These are phyloP conservation scores for Calyptomena viridis DNA, from an alignment of 2,113 vertebrate genomes.

Conservation along the genomic window DNA sequence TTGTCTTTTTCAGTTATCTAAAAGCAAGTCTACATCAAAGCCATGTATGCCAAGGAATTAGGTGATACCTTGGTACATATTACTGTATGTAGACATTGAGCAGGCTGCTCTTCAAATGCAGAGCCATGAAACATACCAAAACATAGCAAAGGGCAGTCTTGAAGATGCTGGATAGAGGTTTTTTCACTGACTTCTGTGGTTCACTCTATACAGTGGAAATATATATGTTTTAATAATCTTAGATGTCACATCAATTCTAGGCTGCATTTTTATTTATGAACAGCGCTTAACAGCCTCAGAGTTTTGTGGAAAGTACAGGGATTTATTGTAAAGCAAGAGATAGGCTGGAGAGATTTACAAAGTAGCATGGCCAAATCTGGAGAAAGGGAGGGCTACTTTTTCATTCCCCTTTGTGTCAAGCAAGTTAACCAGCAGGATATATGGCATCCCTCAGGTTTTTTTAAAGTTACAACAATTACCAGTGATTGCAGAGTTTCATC, in stretches of 20 bases:
- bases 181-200: not conserved
- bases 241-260: fast-evolving
- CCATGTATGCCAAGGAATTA: not conserved
- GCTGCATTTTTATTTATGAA: not conserved
- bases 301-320: not conserved
- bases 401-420: not conserved
- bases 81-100: not conserved
- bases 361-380: not conserved
- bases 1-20: not conserved
- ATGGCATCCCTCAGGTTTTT: not conserved
- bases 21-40: not conserved
- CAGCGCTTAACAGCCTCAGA: not conserved
- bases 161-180: not conserved
- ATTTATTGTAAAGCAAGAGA: not conserved
- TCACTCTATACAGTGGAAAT: not conserved
- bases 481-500: not conserved
- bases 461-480: not conserved
- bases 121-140: not conserved
- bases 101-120: not conserved
- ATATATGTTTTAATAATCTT: not conserved
- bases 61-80: not conserved
- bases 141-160: not conserved
- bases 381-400: not conserved
- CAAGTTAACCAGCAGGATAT: not conserved
- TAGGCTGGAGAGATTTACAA: not conserved